A percentile compares a stretch with the other conserved stretches of the same genome.
These are phyloP conservation scores for Diaphora mendica DNA, from an alignment of 2,888 invertebrate genomes.

Conservation along the genomic window DNA sequence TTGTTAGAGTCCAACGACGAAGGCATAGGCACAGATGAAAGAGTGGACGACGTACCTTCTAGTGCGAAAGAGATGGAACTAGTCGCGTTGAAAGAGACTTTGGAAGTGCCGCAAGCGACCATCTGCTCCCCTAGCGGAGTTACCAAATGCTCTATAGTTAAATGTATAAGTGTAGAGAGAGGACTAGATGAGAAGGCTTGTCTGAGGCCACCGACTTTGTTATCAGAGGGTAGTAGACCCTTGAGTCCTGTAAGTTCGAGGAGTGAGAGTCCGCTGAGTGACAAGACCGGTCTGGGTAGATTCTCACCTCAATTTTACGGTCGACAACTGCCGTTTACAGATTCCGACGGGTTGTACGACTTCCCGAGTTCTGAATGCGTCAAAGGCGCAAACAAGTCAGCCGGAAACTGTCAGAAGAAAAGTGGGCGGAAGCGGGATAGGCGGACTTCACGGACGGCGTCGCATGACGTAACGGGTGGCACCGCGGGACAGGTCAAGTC, in stretches of 20 bases:
- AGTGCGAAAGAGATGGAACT: conserved; percentile 88
- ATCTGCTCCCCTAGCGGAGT: conserved; percentile 81
- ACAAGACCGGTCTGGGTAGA: conserved; percentile 89
- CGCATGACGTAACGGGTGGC: conserved; percentile 78
- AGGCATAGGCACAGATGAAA: conserved; percentile 92
- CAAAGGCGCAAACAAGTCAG: conserved; percentile 82
- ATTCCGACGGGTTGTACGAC: conserved; percentile 93
- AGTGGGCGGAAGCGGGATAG: conserved; percentile 88
- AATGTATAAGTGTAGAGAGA: conserved; percentile 86
- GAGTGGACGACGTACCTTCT: conserved; percentile 90
- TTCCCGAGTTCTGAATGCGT: conserved; percentile 91
- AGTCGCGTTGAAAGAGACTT: conserved; percentile 75
- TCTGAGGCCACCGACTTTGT: conserved; percentile 81
- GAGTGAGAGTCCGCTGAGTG: conserved; percentile 92
- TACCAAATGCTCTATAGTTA: conserved; percentile 84
- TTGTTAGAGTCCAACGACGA: conserved; percentile 91
- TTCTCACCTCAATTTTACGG: conserved; percentile 92
- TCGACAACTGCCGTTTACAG: conserved; percentile 90
- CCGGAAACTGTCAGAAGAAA: conserved; percentile 86
- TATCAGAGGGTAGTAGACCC: conserved; percentile 87
- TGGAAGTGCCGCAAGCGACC: conserved; percentile 79
- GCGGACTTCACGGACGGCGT: conserved; percentile 84
- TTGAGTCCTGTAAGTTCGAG: conserved; percentile 92
- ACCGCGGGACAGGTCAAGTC: conserved; percentile 73
- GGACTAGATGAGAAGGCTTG: conserved; percentile 81